These are phyloP conservation scores for Galaxea fascicularis DNA, from an alignment of 92 coral and sea anemone genomes.

Conservation along the genomic window DNA sequence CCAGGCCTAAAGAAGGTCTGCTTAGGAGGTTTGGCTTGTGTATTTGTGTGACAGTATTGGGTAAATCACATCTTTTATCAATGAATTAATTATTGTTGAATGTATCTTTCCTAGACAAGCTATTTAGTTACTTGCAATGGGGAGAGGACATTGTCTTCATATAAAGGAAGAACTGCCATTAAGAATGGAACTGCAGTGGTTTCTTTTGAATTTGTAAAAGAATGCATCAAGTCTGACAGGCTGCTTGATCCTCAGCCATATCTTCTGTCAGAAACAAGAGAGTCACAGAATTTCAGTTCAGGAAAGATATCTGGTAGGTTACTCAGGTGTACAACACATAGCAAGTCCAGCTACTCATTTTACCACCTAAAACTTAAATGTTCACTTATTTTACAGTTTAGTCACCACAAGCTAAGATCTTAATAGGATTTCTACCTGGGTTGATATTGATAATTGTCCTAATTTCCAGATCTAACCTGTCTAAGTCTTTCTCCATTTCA, in stretches of 20 bases:
- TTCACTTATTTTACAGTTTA: no score
- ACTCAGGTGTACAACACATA: neutral
- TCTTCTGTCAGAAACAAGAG: slow-evolving; percentile 50
- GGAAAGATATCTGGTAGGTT: slow-evolving; percentile 68
- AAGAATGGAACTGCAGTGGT: slow-evolving; percentile 86
- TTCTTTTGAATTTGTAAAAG: slow-evolving; percentile 71
- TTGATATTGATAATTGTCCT: no score
- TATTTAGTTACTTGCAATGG: slow-evolving; percentile 80
- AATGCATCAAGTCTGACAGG: slow-evolving; percentile 62
- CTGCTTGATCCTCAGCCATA: slow-evolving; percentile 69
- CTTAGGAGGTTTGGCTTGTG: no score
- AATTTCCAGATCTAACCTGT: no score
- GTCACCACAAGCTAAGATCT: no score
- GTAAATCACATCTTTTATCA: neutral
- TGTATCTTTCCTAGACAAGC: slow-evolving; percentile 63
- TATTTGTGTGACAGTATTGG: no score
- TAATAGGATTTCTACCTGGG: no score
- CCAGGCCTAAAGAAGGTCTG: no score
- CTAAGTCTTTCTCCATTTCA: no score
- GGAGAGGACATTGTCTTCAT: slow-evolving; percentile 74
- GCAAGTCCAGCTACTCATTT: neutral
- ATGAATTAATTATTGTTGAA: neutral
- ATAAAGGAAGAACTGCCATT: slow-evolving; percentile 87
- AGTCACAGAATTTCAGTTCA: slow-evolving; percentile 67
- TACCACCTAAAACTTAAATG: no score